A percentile compares a stretch with the other conserved stretches of the same genome.
Conservation (phyloP, 2,888 invertebrate genomes). For the Tenthredo scrophulariae region DNA sequence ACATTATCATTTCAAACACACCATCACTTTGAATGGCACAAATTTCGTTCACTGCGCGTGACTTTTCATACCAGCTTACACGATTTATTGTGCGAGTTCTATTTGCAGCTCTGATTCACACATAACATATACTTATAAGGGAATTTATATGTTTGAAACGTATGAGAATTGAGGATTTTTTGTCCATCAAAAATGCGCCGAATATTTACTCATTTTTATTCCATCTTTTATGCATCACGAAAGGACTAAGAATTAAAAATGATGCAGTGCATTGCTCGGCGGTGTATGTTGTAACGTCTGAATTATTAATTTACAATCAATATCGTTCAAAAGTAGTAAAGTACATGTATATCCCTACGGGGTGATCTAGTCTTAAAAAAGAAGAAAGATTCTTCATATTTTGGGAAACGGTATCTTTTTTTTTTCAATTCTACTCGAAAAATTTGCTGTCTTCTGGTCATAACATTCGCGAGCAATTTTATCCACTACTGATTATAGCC, state of each 20-base stretch:
- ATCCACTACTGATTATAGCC: no score
- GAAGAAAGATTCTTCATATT: no score
- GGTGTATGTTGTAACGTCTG: no score
- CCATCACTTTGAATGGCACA: background rate
- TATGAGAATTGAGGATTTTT: background rate
- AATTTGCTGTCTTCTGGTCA: no score
- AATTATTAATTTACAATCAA: no score
- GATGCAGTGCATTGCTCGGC: no score
- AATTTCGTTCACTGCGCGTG: slow-evolving; percentile 1
- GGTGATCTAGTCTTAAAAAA: no score
- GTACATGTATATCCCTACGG: no score
- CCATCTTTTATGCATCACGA: background rate
- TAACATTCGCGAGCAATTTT: no score
- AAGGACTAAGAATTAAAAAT: background rate
- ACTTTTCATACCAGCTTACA: background rate
- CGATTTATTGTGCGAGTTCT: background rate
- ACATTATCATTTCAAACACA: background rate
- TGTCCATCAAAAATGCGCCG: background rate
- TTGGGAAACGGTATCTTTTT: no score
- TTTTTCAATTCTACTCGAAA: no score
- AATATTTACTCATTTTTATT: background rate
- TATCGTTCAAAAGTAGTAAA: no score
- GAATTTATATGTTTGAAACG: background rate
- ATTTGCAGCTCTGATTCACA: background rate
- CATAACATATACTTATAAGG: background rate